phyloP scores from a whole-genome alignment of 2,113 vertebrate species.

The Sminthopsis crassicaudata region DNA sequence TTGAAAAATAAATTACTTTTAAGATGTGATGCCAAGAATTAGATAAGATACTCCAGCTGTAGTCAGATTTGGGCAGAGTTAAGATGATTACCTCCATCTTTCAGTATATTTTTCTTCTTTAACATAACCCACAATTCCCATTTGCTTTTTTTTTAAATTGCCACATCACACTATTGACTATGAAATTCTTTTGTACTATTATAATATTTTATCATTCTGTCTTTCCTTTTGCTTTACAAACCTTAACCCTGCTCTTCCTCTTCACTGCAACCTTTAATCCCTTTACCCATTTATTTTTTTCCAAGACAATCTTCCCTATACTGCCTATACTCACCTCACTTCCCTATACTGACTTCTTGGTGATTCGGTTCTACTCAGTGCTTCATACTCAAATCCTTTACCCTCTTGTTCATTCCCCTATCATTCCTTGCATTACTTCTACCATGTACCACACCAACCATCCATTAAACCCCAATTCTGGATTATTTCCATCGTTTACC shows the following conservation, averaged over 20 bases:
- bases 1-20: not conserved
- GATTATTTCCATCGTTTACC: not conserved
- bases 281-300: not conserved
- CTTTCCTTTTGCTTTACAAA: not conserved
- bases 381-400: not conserved
- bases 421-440: not conserved
- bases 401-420: not conserved
- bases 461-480: not conserved
- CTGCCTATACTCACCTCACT: not conserved
- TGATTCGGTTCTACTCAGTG: not conserved
- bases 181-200: not conserved
- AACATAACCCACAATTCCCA: not conserved
- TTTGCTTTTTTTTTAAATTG: not conserved
- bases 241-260: not conserved
- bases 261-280: not conserved
- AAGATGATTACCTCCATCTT: not conserved
- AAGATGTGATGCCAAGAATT: not conserved
- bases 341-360: not conserved
- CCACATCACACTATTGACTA: not conserved
- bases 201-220: not conserved
- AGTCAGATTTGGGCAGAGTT: not conserved
- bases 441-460: not conserved
- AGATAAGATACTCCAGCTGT: not conserved
- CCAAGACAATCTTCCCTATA: not conserved
- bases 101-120: not conserved